phyloP scores from a whole-genome alignment of 2,113 vertebrate genomes.

The Anoura caudifer region DNA sequence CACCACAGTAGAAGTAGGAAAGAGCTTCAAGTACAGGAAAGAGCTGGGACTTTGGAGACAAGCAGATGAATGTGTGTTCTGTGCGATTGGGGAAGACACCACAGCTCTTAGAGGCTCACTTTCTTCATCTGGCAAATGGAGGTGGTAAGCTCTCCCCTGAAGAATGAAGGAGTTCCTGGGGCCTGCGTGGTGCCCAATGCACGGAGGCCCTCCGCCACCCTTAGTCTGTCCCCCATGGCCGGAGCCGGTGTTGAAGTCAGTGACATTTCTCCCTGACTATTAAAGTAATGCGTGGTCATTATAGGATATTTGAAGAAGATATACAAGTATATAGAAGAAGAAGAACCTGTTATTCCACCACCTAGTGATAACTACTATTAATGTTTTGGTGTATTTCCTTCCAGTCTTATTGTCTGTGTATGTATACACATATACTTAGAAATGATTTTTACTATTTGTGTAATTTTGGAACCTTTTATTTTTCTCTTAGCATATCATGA shows the following conservation, averaged over 20 bases:
- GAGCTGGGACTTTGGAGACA: neutral
- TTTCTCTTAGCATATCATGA: neutral
- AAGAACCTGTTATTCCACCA: neutral
- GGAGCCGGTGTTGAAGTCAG: neutral
- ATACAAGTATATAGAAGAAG: neutral
- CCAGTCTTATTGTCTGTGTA: neutral
- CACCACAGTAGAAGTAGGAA: neutral
- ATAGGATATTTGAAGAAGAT: neutral
- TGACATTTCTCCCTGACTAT: neutral
- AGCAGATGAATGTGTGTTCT: neutral
- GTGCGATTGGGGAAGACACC: neutral
- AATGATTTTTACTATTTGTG: neutral
- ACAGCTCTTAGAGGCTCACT: neutral
- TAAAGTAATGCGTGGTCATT: neutral
- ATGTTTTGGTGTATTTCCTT: neutral
- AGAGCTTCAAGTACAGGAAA: neutral
- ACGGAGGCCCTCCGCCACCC: fast-evolving
- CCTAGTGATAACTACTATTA: neutral
- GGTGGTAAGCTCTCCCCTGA: neutral
- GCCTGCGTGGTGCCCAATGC: neutral
- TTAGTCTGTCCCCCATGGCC: no score
- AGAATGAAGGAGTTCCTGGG: neutral
- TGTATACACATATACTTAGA: neutral
- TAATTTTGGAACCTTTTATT: neutral
- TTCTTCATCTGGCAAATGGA: neutral